phyloP scores from a whole-genome alignment of 1,140 invertebrate species.

The Papilio polytes region DNA sequence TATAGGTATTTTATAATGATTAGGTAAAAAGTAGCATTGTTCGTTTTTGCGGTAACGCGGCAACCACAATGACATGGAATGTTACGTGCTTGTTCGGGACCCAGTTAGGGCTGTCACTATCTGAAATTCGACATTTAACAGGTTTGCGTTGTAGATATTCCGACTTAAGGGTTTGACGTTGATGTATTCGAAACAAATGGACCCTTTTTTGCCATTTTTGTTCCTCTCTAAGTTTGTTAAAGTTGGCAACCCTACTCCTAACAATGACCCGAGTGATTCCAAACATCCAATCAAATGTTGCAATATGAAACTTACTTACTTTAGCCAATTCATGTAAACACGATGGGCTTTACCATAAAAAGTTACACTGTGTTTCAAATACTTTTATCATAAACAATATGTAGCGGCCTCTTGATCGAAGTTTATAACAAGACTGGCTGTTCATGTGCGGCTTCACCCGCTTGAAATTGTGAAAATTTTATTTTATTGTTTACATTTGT shows the following conservation, averaged over 20 bases:
- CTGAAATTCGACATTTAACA: not conserved
- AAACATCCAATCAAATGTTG: constrained; percentile 43
- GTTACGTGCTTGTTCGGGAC: constrained; percentile 54
- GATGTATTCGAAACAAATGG: not conserved
- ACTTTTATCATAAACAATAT: not conserved
- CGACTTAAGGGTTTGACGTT: not conserved
- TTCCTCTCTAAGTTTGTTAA: not conserved
- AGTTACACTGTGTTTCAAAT: too few species aligned
- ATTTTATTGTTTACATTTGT: too few species aligned
- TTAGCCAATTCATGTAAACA: constrained; percentile 7
- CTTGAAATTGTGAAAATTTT: too few species aligned
- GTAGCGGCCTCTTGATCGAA: not conserved
- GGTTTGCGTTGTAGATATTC: not conserved
- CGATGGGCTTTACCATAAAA: not conserved
- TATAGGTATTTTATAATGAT: constrained; percentile 42
- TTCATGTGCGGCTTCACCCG: too few species aligned
- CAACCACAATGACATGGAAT: constrained; percentile 57
- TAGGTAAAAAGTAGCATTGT: constrained; percentile 60
- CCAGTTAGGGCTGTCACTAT: not conserved
- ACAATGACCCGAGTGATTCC: constrained; percentile 56
- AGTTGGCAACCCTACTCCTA: constrained; percentile 24
- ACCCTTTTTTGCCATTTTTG: not conserved
- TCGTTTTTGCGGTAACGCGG: constrained; percentile 51
- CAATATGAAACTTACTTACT: constrained; percentile 37
- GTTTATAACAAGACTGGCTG: too few species aligned